Evolutionary conservation across 1,140 invertebrate species (phyloP).

Genomic region (Heliconius congener): DNA sequence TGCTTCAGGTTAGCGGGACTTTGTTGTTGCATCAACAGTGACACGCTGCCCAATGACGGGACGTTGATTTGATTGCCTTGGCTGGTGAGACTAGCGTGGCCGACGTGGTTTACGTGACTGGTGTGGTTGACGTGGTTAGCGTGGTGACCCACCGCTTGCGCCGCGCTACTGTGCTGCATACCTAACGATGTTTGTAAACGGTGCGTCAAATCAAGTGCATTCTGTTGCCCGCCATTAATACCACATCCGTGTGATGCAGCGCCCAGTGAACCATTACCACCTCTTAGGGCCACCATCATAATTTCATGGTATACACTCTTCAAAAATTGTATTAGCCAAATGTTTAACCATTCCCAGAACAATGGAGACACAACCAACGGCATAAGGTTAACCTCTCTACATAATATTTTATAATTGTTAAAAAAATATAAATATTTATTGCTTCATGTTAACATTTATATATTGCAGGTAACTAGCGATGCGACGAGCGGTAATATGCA

Average conservation of each 20-base stretch:
- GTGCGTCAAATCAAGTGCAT: slow-evolving; percentile 56
- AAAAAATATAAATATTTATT: slow-evolving; percentile 30
- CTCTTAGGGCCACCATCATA: slow-evolving; percentile 74
- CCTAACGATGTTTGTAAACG: slow-evolving; percentile 40
- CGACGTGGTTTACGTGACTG: slow-evolving; percentile 40
- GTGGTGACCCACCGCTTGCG: slow-evolving; percentile 51
- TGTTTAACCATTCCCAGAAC: slow-evolving; percentile 77
- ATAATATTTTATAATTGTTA: slow-evolving; percentile 48
- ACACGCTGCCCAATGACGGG: slow-evolving; percentile 48
- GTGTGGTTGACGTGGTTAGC: slow-evolving; percentile 42
- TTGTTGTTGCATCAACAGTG: slow-evolving; percentile 56
- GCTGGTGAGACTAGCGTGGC: slow-evolving; percentile 19
- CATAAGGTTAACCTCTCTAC: slow-evolving; percentile 51
- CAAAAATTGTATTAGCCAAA: slow-evolving; percentile 71
- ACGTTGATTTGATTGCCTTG: slow-evolving; percentile 33
- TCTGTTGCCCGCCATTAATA: slow-evolving; percentile 54
- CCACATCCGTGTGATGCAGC: slow-evolving; percentile 55
- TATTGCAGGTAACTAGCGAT: slow-evolving; percentile 26
- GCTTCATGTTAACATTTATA: slow-evolving; percentile 37
- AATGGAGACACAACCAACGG: slow-evolving; percentile 66
- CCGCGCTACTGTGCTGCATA: slow-evolving; percentile 36
- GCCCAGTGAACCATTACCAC: slow-evolving; percentile 59
- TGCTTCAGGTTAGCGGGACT: slow-evolving; percentile 53
- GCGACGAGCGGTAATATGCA: slow-evolving; percentile 30
- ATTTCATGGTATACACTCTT: slow-evolving; percentile 76